Evolutionary conservation across 2,113 vertebrate genomes (phyloP).

Genomic region (Sterna hirundo): DNA sequence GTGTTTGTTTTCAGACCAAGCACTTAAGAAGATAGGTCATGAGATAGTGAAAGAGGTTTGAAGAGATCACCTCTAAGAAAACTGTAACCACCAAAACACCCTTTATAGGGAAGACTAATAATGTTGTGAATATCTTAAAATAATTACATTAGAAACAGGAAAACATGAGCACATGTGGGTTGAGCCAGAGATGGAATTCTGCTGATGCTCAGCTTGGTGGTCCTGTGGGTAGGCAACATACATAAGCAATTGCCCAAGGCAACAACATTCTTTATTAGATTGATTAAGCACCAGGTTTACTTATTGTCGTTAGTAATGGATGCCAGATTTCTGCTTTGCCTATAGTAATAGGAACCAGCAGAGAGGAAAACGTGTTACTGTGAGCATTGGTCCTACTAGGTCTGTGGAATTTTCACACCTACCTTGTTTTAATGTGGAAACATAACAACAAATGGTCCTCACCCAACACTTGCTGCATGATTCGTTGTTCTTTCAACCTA

Average conservation of each 20-base stretch:
- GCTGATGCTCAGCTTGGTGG: conserved; percentile 57
- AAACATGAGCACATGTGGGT: conserved; percentile 25
- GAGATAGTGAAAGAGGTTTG: conserved; percentile 9
- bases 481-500: background rate
- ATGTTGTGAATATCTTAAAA: conserved; percentile 42
- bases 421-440: conserved; percentile 52
- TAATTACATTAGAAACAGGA: conserved; percentile 45
- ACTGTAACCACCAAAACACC: background rate
- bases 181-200: conserved; percentile 42
- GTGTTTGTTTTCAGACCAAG: conserved; percentile 32
- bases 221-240: conserved; percentile 61
- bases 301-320: conserved; percentile 42
- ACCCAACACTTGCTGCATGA: background rate
- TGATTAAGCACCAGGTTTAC: conserved; percentile 49
- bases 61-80: conserved; percentile 3
- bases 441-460: conserved; percentile 9
- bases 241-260: conserved; percentile 56
- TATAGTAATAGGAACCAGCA: conserved; percentile 26
- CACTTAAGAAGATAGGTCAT: background rate
- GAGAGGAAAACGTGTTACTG: background rate
- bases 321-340: conserved; percentile 40
- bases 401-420: conserved; percentile 62
- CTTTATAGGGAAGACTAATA: conserved; percentile 7
- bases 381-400: background rate
- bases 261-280: conserved; percentile 49